Percentiles rank a stretch among this genome's conserved stretches.
phyloP scores from a whole-genome alignment of 2,113 vertebrate genomes.

The Ornithorhynchus anatinus region DNA sequence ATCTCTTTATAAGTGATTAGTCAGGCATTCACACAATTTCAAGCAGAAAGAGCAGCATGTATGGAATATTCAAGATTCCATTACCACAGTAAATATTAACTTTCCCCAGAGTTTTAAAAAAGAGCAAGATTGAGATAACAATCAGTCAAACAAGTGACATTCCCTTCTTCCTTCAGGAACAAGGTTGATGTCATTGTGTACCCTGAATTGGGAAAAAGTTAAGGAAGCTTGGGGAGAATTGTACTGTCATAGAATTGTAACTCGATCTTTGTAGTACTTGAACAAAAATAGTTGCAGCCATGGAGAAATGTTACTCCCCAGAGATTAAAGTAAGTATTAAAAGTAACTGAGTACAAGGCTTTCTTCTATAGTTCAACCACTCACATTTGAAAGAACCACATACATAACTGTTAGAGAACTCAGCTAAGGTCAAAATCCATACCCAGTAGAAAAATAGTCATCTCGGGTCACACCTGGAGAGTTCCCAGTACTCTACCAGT shows the following conservation, averaged over 20 bases:
- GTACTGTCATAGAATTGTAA: slow-evolving; percentile 2
- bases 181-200: background rate
- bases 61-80: background rate
- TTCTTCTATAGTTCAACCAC: too few species aligned
- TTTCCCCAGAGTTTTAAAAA: background rate
- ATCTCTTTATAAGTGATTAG: background rate
- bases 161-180: background rate
- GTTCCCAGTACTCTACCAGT: too few species aligned
- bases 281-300: too few species aligned
- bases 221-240: slow-evolving; percentile 3
- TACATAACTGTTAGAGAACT: too few species aligned
- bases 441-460: too few species aligned
- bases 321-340: too few species aligned
- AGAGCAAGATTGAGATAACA: background rate
- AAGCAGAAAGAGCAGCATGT: background rate
- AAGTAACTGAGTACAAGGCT: too few species aligned
- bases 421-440: too few species aligned
- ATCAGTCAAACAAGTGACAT: background rate
- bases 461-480: too few species aligned
- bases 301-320: too few species aligned
- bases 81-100: background rate
- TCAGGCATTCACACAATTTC: background rate
- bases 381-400: too few species aligned
- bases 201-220: background rate
- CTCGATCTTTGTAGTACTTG: slow-evolving; percentile 18